Evolutionary conservation across 2,888 invertebrate species (phyloP), one percentile per base, ranked within the genome.

Genomic region (Criorhina ranunculi): DNA sequence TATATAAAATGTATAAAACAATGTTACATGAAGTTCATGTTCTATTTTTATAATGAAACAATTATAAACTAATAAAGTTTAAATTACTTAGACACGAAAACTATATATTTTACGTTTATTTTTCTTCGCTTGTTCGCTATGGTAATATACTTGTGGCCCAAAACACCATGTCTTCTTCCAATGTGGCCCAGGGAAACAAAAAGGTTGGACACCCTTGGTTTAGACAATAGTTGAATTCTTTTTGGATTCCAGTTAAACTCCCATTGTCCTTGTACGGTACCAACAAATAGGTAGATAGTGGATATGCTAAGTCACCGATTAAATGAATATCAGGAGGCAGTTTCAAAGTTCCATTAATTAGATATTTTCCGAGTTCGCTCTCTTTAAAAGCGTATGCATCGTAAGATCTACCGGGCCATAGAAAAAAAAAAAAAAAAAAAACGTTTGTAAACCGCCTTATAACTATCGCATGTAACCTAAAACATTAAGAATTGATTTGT

Each of bases 391-490:
- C n/a, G n/a, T 12, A 40, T 12, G 40, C 40, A 40, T 40, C 40
- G 40, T 40, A 2, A 5, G 4, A 40, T 40, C 40, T 40, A 40
- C 40, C 40, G n/a, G 40, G 9, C n/a, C n/a, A 40, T n/a, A n/a
- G n/a, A n/a, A n/a, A n/a, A n/a, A n/a, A n/a, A n/a, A n/a, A n/a
- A 7, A 7, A 40, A 40, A 40, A 40, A 40, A 40, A 40, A 31
- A 62, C 8, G 15, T 5, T 44, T 62, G 51, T 60, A n/a, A 60
- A 72, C 5, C n/a, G 8, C 51, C 9, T 4, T 8, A 40, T 62
- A 12, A 35, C 72, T 72, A 60, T 72, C 72, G 19, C 59, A 59
- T 46, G 60, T 42, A 5, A 37, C 60, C 72, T 72, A 42, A 29
- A 51, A 51, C 29, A 31, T 51, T n/a, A 51, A 12, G 1, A 29